Evolutionary conservation across 2,888 invertebrate genomes (phyloP), one percentile per base, ranked within the genome.

Genomic region (Aphodius sticticus): DNA sequence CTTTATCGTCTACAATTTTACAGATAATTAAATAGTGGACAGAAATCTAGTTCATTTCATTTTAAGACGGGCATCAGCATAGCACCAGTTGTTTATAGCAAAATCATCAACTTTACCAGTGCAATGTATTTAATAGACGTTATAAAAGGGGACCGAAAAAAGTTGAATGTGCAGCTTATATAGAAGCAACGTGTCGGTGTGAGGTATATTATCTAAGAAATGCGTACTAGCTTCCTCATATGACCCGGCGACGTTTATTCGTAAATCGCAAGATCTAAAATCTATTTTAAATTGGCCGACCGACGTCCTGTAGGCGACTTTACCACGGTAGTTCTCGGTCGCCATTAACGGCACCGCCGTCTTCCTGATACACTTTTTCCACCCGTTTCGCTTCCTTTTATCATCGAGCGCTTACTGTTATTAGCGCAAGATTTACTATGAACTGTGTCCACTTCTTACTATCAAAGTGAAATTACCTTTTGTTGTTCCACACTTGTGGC

Each of bases 301-400:
- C 74, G 74, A n/a, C 70, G 74, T 74, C 37, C 74, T 26, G 35
- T n/a, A 74, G 37, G 74, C 36, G 36, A 74, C 35, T 74, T 74
- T 74, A 74, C 74, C 74, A 74, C 74, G 74, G 74, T 74, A 74
- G 36, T 74, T 74, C 36, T 74, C 36, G 26, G 74, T 12, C 37
- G 74, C 74, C 74, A 74, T 74, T 74, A 74, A 37, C 74, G 74
- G 74, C 37, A 74, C 74, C 74, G 74, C 74, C 36, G 37, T 26
- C 74, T 74, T 74, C 74, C 74, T 74, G 74, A 74, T 74, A 74
- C 74, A 74, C 74, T 74, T 74, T 74, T 74, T 74, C 74, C 74
- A 36, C 37, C n/a, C 36, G 35, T 37, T n/a, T 35, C 74, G 74
- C 36, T 74, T 74, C 74, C 74, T 74, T 74, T 74, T 74, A 74